Evolutionary conservation across 1,140 invertebrate genomes (phyloP), one percentile per base, ranked within the genome.

Genomic region (Bombus pascuorum): DNA sequence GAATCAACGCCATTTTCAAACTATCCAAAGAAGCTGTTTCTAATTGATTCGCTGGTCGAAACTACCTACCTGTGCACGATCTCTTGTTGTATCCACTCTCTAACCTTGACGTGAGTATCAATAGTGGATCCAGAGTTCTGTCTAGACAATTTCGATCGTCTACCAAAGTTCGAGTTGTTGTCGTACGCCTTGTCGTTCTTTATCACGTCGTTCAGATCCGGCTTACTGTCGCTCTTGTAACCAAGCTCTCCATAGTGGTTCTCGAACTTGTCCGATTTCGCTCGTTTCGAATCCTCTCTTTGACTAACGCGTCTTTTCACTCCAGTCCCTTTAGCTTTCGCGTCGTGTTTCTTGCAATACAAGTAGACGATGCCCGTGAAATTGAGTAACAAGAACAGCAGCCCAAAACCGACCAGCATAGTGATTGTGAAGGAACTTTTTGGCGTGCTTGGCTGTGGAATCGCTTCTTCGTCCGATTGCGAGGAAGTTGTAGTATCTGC

Each of bases 381-480:
- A 93, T 99, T 99, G 25, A 98, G 95, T n/a, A 98, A 94, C 3
- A 99, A 95, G 91, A 99, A 98, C 39, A 97, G 94, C 62, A 98
- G 95, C 32, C 97, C 97, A 39, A 98, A 96, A 0, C 97, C 96
- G 25, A 98, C 97, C 70, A 98, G 96, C 71, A 98, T 95, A 76
- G 96, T 96, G 71, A 98, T 94, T 4, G 97, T 96, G 9, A 94
- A 95, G 47, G 92, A 95, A 59, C 86, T 94, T 83, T 86, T 94
- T 25, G 92, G 66, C 59, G 76, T 75, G 42, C 75, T 90, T 37
- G 90, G 71, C 25, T 90, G 87, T 0, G 85, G 32, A 1, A 81
- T 53, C 32, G 57, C 82, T 37, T 66, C 81, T n/a, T 83, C 70
- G 28, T 42, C 32, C 4, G 47, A 65, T 25, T 53, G 62, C 15